Evolutionary conservation across 2,888 invertebrate genomes (phyloP).

Genomic region (Drosophila atroscutellata): DNA sequence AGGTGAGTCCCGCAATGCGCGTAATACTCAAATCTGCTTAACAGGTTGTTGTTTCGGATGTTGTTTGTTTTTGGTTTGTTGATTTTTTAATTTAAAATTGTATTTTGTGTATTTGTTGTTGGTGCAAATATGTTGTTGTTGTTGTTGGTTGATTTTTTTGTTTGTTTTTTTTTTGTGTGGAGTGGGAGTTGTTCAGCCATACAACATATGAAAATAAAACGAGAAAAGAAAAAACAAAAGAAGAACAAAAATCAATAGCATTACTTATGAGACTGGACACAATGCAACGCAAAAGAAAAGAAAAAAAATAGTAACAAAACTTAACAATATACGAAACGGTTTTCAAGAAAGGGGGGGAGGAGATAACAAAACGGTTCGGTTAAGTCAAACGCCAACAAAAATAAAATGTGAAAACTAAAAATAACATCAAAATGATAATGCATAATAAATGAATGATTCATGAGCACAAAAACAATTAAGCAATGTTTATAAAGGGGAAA

Average conservation of each 20-base stretch:
- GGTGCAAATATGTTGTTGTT: slow-evolving; percentile 42
- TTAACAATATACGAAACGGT: slow-evolving; percentile 50
- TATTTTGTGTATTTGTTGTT: slow-evolving; percentile 45
- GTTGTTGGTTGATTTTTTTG: slow-evolving; percentile 30
- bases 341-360: not conserved
- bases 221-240: slow-evolving; percentile 76
- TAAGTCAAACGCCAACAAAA: slow-evolving; percentile 42
- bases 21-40: slow-evolving; percentile 90
- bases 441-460: slow-evolving; percentile 27
- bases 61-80: slow-evolving; percentile 22
- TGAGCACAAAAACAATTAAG: slow-evolving; percentile 27
- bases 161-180: slow-evolving; percentile 41
- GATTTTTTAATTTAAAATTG: slow-evolving; percentile 32
- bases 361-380: slow-evolving; percentile 13
- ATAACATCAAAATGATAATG: slow-evolving; percentile 36
- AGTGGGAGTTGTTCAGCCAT: slow-evolving; percentile 58
- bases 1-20: slow-evolving; percentile 89
- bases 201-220: slow-evolving; percentile 81
- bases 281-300: slow-evolving; percentile 56
- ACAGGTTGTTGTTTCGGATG: slow-evolving; percentile 16
- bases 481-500: slow-evolving; percentile 1
- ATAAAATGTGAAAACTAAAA: slow-evolving; percentile 11
- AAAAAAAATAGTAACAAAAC: slow-evolving; percentile 55
- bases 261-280: slow-evolving; percentile 76
- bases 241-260: slow-evolving; percentile 78